Percentiles rank a stretch among this genome's conserved stretches.
phyloP scores from a whole-genome alignment of 2,888 invertebrate genomes.

The Cephalotes varians region DNA sequence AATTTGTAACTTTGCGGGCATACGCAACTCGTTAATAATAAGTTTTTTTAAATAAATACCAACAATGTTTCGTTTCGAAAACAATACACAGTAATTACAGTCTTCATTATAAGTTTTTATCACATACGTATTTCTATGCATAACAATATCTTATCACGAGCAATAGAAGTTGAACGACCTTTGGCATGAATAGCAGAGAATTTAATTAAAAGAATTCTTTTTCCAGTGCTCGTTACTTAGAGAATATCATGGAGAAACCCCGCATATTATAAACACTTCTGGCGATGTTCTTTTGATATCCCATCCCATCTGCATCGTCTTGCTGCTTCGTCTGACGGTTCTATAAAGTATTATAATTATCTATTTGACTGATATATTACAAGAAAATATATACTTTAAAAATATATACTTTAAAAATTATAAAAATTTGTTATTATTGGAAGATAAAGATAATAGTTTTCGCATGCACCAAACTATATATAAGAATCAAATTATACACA shows the following conservation, averaged over 20 bases:
- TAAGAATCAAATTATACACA: too few relatives aligned
- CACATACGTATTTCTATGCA: neutral
- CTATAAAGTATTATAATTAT: slow-evolving; percentile 30
- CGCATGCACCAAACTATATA: too few relatives aligned
- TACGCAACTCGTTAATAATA: neutral
- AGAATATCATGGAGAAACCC: slow-evolving; percentile 26
- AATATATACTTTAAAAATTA: neutral
- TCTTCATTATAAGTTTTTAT: neutral
- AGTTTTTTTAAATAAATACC: neutral
- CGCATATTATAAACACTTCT: slow-evolving; percentile 51
- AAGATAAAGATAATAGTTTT: neutral
- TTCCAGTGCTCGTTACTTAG: slow-evolving; percentile 25
- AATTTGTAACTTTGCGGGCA: neutral
- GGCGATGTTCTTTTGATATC: slow-evolving; percentile 18
- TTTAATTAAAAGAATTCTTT: slow-evolving; percentile 63
- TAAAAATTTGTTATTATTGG: neutral
- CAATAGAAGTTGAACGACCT: slow-evolving; percentile 23
- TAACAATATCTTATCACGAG: slow-evolving; percentile 12
- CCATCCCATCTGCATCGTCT: neutral
- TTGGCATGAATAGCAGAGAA: slow-evolving; percentile 26
- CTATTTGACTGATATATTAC: neutral
- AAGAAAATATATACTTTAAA: neutral
- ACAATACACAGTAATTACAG: neutral
- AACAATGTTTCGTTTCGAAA: neutral
- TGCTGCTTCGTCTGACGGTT: neutral